Conservation (phyloP, 2,888 invertebrate genomes). For the Autographa pulchrina region DNA sequence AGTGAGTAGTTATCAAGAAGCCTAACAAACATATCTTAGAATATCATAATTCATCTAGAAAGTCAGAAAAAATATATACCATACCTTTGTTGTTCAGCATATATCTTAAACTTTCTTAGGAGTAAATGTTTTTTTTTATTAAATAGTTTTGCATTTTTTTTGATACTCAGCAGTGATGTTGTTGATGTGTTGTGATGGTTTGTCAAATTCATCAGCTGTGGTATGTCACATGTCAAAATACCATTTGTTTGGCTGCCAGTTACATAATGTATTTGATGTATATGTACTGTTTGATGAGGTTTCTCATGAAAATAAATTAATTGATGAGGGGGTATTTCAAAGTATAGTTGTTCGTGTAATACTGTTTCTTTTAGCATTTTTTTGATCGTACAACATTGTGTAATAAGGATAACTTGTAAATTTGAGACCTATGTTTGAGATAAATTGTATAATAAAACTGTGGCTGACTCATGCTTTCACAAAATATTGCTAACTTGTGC, state of each 20-base stretch:
- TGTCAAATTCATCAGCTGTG: constrained; percentile 24
- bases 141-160: constrained; percentile 20
- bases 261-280: not conserved
- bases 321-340: constrained; percentile 7
- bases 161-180: not conserved
- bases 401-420: not conserved
- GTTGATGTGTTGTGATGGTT: constrained; percentile 24
- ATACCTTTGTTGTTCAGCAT: constrained; percentile 38
- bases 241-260: constrained; percentile 40
- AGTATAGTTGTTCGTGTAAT: constrained; percentile 13
- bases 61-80: not conserved
- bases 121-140: not conserved
- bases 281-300: too few species aligned
- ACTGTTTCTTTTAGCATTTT: not conserved
- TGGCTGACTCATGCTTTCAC: not conserved
- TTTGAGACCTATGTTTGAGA: not conserved
- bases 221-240: constrained; percentile 24
- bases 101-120: not conserved
- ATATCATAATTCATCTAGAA: too few species aligned
- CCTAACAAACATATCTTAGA: too few species aligned
- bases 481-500: not conserved
- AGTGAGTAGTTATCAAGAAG: too few species aligned
- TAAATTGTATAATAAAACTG: not conserved
- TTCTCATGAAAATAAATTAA: too few species aligned
- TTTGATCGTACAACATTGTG: not conserved